Conservation (phyloP, 2,888 invertebrate genomes). For the Phalera bucephala region DNA sequence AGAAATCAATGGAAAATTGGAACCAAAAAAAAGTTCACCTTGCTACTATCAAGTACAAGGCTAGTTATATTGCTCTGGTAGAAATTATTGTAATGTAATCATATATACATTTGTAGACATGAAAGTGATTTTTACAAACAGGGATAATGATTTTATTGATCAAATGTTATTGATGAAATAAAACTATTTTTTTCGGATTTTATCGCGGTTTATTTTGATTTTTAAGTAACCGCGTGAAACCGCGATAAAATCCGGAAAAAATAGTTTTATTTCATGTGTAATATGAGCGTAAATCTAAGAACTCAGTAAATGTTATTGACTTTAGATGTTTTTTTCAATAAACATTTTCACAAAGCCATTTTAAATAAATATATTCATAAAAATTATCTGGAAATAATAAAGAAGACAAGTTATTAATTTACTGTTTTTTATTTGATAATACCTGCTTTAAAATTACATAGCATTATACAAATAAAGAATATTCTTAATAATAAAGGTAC, state of each 20-base stretch:
- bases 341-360: conserved; percentile 3
- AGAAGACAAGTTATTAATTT: background rate
- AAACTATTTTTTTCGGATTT: too few relatives aligned
- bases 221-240: too few relatives aligned
- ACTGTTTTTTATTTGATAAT: conserved; percentile 9
- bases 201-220: too few relatives aligned
- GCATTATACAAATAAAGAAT: too few relatives aligned
- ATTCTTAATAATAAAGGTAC: conserved; percentile 9
- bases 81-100: conserved; percentile 21
- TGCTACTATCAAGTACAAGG: conserved; percentile 12
- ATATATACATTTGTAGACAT: conserved; percentile 19
- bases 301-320: conserved; percentile 3
- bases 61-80: conserved; percentile 14
- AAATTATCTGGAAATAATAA: background rate
- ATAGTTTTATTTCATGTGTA: too few relatives aligned
- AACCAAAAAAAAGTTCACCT: too few relatives aligned
- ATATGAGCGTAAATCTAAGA: too few relatives aligned
- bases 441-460: conserved; percentile 18
- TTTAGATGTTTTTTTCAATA: conserved; percentile 7
- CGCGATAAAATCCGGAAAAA: too few relatives aligned
- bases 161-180: too few relatives aligned
- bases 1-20: too few relatives aligned
- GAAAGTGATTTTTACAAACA: conserved; percentile 11
- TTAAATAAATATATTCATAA: conserved; percentile 5
- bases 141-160: conserved; percentile 9